phyloP scores from a whole-genome alignment of 2,113 vertebrate genomes.

The Proteles cristata region DNA sequence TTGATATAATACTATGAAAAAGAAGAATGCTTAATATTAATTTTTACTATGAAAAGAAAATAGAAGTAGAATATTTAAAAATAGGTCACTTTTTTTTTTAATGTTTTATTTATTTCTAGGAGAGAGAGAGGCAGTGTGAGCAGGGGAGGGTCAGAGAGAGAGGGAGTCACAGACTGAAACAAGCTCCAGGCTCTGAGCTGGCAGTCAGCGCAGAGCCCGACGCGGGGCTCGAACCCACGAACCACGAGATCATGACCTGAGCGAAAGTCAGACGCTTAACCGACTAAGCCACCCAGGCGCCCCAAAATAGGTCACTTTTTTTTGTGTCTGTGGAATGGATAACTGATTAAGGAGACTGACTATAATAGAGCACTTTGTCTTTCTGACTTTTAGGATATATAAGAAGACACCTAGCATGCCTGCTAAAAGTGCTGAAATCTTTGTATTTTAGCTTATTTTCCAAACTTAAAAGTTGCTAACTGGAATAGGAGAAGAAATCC shows the following conservation, averaged over 20 bases:
- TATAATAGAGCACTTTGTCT: neutral
- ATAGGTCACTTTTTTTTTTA: neutral
- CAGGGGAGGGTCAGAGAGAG: too few relatives aligned
- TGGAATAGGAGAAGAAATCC: neutral
- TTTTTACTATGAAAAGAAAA: neutral
- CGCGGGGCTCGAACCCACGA: too few relatives aligned
- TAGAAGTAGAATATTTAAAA: neutral
- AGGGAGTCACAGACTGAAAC: too few relatives aligned
- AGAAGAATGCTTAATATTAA: neutral
- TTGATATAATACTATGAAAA: neutral
- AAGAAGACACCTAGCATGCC: neutral
- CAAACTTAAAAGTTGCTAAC: neutral
- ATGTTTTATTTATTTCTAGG: too few relatives aligned
- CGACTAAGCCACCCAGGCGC: too few relatives aligned
- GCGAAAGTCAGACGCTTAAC: too few relatives aligned
- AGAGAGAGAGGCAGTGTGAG: too few relatives aligned
- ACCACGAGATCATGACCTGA: too few relatives aligned
- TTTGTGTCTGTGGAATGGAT: neutral
- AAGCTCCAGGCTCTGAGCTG: too few relatives aligned
- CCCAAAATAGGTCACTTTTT: neutral
- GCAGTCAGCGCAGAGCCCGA: too few relatives aligned
- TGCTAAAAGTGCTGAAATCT: slow-evolving; percentile 6
- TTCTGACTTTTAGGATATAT: neutral
- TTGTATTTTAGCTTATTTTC: neutral
- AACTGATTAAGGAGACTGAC: neutral